Percentiles rank a stretch among this genome's conserved stretches.
phyloP scores from a whole-genome alignment of 1,140 invertebrate species.

The Danaus plexippus region DNA sequence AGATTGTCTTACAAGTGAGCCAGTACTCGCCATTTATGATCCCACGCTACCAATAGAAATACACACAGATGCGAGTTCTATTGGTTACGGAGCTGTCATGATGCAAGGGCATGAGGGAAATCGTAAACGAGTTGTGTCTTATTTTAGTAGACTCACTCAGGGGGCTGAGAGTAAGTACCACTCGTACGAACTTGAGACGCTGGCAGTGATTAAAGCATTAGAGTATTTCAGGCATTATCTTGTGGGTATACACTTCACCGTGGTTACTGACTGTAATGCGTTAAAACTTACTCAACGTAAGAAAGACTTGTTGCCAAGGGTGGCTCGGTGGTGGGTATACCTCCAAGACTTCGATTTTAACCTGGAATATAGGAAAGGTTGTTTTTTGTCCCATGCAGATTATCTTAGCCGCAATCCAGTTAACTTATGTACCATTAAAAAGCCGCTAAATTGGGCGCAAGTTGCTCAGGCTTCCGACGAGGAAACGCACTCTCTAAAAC shows the following conservation, averaged over 20 bases:
- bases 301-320: too few species aligned
- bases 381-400: too few species aligned
- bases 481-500: too few species aligned
- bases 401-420: too few species aligned
- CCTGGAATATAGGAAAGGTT: too few species aligned
- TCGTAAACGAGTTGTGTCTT: constrained; percentile 10
- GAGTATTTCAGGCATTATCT: constrained; percentile 1
- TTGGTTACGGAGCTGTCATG: constrained; percentile 13
- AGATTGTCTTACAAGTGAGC: constrained; percentile 10
- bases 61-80: constrained; percentile 20
- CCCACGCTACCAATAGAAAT: constrained; percentile 14
- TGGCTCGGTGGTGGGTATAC: too few species aligned
- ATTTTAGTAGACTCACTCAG: constrained; percentile 14
- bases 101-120: constrained; percentile 11
- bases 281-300: constrained; percentile 2
- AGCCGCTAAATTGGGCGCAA: too few species aligned
- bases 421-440: too few species aligned
- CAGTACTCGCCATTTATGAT: constrained; percentile 16
- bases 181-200: constrained; percentile 10
- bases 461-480: too few species aligned
- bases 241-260: background rate
- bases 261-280: constrained; percentile 5
- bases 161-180: too few species aligned
- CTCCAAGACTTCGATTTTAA: too few species aligned
- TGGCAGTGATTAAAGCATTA: constrained; percentile 6